A percentile compares a stretch with the other conserved stretches of the same genome.
Conservation (phyloP, 2,113 vertebrate genomes). For the Opisthocomus hoazin region DNA sequence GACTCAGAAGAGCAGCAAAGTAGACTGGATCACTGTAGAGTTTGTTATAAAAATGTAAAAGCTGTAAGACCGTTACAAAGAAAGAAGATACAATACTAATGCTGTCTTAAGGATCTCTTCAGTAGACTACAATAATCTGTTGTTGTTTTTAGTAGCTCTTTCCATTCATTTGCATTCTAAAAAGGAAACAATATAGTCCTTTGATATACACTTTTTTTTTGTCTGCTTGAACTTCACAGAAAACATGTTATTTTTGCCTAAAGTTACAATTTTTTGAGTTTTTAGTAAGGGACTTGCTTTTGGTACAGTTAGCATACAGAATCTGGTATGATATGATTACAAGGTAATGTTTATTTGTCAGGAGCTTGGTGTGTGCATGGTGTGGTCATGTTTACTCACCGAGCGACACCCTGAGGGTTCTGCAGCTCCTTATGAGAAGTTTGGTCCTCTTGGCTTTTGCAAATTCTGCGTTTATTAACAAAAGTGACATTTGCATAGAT, state of each 20-base stretch:
- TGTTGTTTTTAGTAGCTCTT: background rate
- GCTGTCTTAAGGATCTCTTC: background rate
- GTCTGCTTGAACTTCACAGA: background rate
- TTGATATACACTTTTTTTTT: background rate
- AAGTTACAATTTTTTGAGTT: background rate
- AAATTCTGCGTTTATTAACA: background rate
- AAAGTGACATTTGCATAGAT: background rate
- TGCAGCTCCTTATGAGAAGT: background rate
- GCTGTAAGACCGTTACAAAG: background rate
- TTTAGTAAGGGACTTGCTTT: background rate
- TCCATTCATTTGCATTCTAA: background rate
- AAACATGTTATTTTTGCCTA: background rate
- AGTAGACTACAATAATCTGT: background rate
- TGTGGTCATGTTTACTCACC: accelerated
- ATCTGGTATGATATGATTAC: background rate
- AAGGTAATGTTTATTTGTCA: background rate
- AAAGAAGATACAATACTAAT: background rate
- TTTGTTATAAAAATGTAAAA: background rate
- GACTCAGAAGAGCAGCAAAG: background rate
- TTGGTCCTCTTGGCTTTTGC: background rate
- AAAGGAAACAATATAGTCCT: background rate
- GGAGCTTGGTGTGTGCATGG: background rate
- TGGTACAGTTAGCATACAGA: background rate
- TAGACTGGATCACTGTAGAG: background rate
- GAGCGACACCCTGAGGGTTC: background rate